Percentiles rank a stretch among this genome's conserved stretches.
These are phyloP conservation scores for Lasioglossum lativentre DNA, from an alignment of 2,888 invertebrate genomes.

Conservation along the genomic window DNA sequence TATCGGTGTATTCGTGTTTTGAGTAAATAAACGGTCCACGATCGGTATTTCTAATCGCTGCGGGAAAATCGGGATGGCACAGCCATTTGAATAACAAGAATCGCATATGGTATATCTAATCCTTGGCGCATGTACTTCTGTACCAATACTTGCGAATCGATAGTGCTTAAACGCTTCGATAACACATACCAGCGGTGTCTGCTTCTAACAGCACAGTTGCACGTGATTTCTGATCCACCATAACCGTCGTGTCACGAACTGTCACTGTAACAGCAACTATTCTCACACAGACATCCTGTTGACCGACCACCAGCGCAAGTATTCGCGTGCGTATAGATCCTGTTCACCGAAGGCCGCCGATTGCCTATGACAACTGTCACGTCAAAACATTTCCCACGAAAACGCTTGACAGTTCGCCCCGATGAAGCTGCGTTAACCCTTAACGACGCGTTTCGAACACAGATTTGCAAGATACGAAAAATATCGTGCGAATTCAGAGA, in stretches of 20 bases:
- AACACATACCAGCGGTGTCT: slow-evolving; percentile 26
- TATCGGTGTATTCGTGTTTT: neutral
- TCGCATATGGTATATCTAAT: slow-evolving; percentile 19
- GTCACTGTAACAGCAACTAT: slow-evolving; percentile 59
- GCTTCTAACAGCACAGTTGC: slow-evolving; percentile 37
- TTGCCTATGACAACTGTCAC: slow-evolving; percentile 57
- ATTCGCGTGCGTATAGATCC: slow-evolving; percentile 12
- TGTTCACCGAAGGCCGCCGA: slow-evolving; percentile 46
- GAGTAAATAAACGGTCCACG: neutral
- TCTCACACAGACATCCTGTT: slow-evolving; percentile 49
- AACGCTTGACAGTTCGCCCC: slow-evolving; percentile 26
- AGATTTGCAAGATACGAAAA: neutral
- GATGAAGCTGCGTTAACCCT: slow-evolving; percentile 28
- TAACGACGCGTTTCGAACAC: slow-evolving; percentile 38
- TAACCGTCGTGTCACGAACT: slow-evolving; percentile 50
- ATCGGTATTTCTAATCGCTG: neutral
- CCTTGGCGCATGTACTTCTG: slow-evolving; percentile 13
- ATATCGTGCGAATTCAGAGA: neutral
- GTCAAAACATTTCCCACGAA: slow-evolving; percentile 56
- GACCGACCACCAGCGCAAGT: slow-evolving; percentile 44
- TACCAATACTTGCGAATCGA: slow-evolving; percentile 33
- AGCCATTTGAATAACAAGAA: slow-evolving; percentile 37
- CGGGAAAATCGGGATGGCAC: neutral
- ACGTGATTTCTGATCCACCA: slow-evolving; percentile 54
- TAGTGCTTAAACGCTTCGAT: slow-evolving; percentile 44